phyloP scores from a whole-genome alignment of 2,797 vertebrate genomes.

The Siniperca undulata region DNA sequence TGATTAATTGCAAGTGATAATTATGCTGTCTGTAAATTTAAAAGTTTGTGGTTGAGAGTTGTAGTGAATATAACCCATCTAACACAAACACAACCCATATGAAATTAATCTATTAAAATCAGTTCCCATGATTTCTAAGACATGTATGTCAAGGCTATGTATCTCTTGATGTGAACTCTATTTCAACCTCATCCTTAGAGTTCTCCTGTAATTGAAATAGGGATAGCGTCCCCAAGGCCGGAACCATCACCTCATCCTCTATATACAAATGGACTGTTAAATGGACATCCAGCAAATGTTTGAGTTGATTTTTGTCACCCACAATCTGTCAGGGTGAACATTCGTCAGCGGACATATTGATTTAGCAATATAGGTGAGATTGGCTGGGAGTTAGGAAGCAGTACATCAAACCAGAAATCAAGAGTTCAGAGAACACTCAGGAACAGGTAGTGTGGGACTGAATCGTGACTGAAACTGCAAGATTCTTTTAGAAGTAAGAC shows the following conservation, averaged over 20 bases:
- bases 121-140: constrained; percentile 17
- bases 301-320: constrained; percentile 81
- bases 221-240: constrained; percentile 46
- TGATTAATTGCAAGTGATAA: neutral
- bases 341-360: constrained; percentile 84
- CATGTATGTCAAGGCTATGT: neutral
- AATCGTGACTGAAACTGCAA: constrained; percentile 43
- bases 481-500: neutral
- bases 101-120: constrained; percentile 24
- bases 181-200: constrained; percentile 66
- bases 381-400: constrained; percentile 80
- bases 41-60: neutral
- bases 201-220: constrained; percentile 69
- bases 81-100: neutral
- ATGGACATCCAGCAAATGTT: constrained; percentile 79
- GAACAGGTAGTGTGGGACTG: constrained; percentile 56
- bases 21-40: neutral
- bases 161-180: constrained; percentile 62
- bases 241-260: constrained; percentile 64
- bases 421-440: constrained; percentile 66
- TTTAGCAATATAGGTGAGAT: constrained; percentile 84
- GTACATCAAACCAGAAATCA: constrained; percentile 83
- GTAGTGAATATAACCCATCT: neutral
- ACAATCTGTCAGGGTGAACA: constrained; percentile 77
- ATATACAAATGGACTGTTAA: constrained; percentile 81